A percentile compares a stretch with the other conserved stretches of the same genome.
Conservation (phyloP, 1,140 invertebrate species). For the Dufourea novaeangliae region DNA sequence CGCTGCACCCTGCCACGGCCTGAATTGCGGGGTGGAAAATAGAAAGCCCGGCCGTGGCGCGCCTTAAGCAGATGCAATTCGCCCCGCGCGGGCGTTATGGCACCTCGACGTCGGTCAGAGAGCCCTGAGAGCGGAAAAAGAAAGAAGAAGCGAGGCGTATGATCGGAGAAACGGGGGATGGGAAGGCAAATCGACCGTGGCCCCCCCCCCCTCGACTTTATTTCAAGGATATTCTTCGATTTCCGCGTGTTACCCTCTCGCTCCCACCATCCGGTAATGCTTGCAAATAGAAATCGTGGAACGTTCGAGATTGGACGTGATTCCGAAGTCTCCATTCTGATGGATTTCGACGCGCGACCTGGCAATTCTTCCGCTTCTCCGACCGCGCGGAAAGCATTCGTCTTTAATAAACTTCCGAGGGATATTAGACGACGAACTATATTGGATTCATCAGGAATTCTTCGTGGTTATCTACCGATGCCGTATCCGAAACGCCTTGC, state of each 20-base stretch:
- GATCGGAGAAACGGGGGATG: neutral
- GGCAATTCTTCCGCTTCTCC: neutral
- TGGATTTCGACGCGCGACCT: neutral
- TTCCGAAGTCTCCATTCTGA: neutral
- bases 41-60: constrained; percentile 53
- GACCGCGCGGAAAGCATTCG: neutral
- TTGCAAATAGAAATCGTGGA: constrained; percentile 58
- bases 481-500: too few relatives aligned
- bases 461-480: too few relatives aligned
- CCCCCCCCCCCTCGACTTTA: constrained; percentile 52
- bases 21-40: constrained; percentile 69
- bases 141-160: constrained; percentile 30
- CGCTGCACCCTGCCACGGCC: constrained; percentile 17
- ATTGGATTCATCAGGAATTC: too few relatives aligned
- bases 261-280: constrained; percentile 8
- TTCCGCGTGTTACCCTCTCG: constrained; percentile 33
- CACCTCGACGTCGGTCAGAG: constrained; percentile 30
- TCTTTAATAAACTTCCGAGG: neutral
- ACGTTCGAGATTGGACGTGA: neutral
- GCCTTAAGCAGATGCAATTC: constrained; percentile 72
- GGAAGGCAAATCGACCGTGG: constrained; percentile 32
- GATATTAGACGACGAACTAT: too few relatives aligned
- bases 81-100: constrained; percentile 61
- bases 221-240: constrained; percentile 53
- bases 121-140: constrained; percentile 14